These are phyloP conservation scores for Micromussa lordhowensis DNA, from an alignment of 92 coral and sea anemone genomes.

Conservation along the genomic window DNA sequence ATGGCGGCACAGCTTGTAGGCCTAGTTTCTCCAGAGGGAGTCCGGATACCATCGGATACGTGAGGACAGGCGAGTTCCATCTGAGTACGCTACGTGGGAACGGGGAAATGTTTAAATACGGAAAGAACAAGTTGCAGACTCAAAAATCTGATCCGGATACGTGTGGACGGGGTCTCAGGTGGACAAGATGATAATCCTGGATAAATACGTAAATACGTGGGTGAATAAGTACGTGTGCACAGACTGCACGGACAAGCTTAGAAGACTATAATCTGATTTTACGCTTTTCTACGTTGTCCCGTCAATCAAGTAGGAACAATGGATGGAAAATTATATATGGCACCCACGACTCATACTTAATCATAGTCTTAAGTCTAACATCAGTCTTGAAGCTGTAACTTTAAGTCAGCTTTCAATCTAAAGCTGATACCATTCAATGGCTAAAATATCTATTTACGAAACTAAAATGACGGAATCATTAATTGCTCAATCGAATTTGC, in stretches of 20 bases:
- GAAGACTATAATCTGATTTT: neutral
- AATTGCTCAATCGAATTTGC: neutral
- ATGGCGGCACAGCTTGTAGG: too few relatives aligned
- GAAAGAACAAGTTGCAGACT: too few relatives aligned
- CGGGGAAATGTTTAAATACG: too few relatives aligned
- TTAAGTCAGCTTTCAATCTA: neutral
- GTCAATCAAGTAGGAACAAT: neutral
- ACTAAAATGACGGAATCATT: neutral
- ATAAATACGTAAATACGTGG: neutral
- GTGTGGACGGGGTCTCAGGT: too few relatives aligned
- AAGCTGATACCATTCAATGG: neutral
- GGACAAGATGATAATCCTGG: neutral
- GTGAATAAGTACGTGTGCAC: neutral
- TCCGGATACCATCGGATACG: too few relatives aligned
- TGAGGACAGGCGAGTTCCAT: too few relatives aligned
- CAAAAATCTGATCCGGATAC: too few relatives aligned
- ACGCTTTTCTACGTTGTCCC: neutral
- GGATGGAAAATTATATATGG: neutral
- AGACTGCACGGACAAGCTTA: neutral
- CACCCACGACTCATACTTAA: constrained; percentile 2
- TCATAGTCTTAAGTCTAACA: neutral
- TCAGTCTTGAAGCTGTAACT: neutral
- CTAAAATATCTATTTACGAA: neutral
- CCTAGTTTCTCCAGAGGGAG: too few relatives aligned
- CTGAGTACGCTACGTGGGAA: too few relatives aligned